Evolutionary conservation across 2,797 vertebrate genomes (phyloP), one percentile per base, ranked within the genome.

Genomic region (Danio tinwini): DNA sequence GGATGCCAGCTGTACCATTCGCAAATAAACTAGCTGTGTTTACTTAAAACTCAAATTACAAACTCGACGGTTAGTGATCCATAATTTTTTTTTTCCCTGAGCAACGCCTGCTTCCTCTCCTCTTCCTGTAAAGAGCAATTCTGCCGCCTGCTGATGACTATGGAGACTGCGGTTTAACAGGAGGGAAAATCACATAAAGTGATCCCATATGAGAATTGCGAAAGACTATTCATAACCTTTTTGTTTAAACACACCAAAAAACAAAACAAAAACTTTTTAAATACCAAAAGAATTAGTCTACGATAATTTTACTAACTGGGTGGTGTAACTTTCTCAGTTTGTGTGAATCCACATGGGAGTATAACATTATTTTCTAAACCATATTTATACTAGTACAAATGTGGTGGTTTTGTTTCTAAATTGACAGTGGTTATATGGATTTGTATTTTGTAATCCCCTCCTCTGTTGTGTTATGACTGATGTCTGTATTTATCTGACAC

Each of bases 81-180:
- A 61, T 11, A 17, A 40, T 9, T 5, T 52, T 53, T n/a, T 2
- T 37, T 67, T 55, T 37, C 40, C 62, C 5, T 2, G 19, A 29
- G 49, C 17, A 37, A 47, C 5, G 21, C 21, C 7, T 2, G n/a
- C 53, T 59, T 77, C 74, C 64, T 77, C 11, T 19, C 58, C 29
- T 13, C 7, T n/a, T 7, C 29, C 42, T 13, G 52, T 4, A 67
- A 56, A 10, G 14, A 37, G 19, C 17, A 14, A 58, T 11, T 10
- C 10, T 50, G 58, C 73, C 63, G 42, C 74, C 74, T 76, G 55
- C 63, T 11, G 63, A 6, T 11, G 63, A 10, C 21, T 39, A 68
- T 5, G 11, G 4, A 56, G n/a, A 68, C 7, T 29, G 2, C 39
- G 16, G 5, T 14, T 19, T 65, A 45, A 14, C n/a, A 11, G 19